These are phyloP conservation scores for Nymphalis io DNA, from an alignment of 1,140 invertebrate genomes.

Conservation along the genomic window DNA sequence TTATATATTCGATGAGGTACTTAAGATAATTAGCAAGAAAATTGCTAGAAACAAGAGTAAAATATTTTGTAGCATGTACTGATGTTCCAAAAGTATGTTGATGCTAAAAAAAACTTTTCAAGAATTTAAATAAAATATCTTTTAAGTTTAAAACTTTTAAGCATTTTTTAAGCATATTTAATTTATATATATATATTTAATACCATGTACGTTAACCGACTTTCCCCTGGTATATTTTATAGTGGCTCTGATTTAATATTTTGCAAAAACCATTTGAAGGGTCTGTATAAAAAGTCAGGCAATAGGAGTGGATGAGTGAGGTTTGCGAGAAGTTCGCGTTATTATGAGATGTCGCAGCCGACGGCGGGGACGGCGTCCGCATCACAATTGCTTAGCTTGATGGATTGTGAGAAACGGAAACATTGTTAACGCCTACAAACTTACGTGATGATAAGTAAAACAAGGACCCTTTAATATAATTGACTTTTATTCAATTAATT, in stretches of 20 bases:
- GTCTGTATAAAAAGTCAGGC: slow-evolving; percentile 40
- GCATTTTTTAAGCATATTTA: too few relatives aligned
- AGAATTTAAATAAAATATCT: too few relatives aligned
- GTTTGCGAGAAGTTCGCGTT: slow-evolving; percentile 42
- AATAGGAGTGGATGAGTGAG: slow-evolving; percentile 38
- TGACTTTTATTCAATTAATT: not conserved
- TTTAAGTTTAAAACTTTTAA: too few relatives aligned
- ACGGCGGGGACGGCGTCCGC: slow-evolving; percentile 33
- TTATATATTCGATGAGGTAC: too few relatives aligned
- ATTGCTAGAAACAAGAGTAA: too few relatives aligned
- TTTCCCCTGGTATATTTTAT: slow-evolving; percentile 13
- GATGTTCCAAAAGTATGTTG: too few relatives aligned
- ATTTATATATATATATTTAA: too few relatives aligned
- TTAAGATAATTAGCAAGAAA: too few relatives aligned
- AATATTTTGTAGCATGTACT: too few relatives aligned
- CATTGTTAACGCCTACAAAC: slow-evolving; percentile 7
- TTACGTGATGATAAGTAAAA: slow-evolving; percentile 8
- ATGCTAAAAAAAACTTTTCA: too few relatives aligned
- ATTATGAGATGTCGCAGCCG: slow-evolving; percentile 45
- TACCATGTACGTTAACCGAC: not conserved
- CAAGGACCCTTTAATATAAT: not conserved
- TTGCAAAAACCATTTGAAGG: slow-evolving; percentile 30
- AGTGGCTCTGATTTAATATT: slow-evolving; percentile 29
- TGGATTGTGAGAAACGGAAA: slow-evolving; percentile 30
- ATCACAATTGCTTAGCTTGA: slow-evolving; percentile 40